These are phyloP conservation scores for Microdon myrmicae DNA, from an alignment of 2,888 invertebrate species.

Conservation along the genomic window DNA sequence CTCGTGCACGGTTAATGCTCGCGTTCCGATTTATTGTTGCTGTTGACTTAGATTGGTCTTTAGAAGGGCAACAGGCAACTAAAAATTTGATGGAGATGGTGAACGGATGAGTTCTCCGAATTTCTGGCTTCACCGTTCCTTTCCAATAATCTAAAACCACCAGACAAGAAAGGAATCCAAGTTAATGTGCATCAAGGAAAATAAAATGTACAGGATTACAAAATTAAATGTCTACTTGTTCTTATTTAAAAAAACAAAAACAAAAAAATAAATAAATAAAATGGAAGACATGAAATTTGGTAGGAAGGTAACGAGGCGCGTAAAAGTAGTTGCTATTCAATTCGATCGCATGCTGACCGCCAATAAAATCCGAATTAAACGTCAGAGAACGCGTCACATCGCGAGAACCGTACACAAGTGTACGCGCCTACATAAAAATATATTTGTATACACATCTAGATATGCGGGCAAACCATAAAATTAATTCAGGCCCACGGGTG, in stretches of 20 bases:
- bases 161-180: constrained; percentile 7
- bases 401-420: constrained; percentile 27
- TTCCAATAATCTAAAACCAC: constrained; percentile 10
- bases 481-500: constrained; percentile 44
- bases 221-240: constrained; percentile 2
- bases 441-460: too few species aligned
- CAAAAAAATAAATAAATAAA: constrained; percentile 9
- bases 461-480: constrained; percentile 47
- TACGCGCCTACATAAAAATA: too few species aligned
- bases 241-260: constrained; percentile 21
- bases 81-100: constrained; percentile 4
- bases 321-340: constrained; percentile 18
- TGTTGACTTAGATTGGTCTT: constrained; percentile 25
- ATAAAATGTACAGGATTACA: neutral
- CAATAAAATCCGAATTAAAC: constrained; percentile 44
- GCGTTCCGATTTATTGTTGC: constrained; percentile 45
- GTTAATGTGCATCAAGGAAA: neutral
- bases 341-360: constrained; percentile 35
- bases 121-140: constrained; percentile 5
- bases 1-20: constrained; percentile 39
- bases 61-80: too few species aligned
- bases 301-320: constrained; percentile 1
- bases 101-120: constrained; percentile 16
- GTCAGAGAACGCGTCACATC: constrained; percentile 27
- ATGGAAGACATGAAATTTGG: constrained; percentile 17